Conservation (phyloP, 2,797 vertebrate species). For the Thalassophryne amazonica region DNA sequence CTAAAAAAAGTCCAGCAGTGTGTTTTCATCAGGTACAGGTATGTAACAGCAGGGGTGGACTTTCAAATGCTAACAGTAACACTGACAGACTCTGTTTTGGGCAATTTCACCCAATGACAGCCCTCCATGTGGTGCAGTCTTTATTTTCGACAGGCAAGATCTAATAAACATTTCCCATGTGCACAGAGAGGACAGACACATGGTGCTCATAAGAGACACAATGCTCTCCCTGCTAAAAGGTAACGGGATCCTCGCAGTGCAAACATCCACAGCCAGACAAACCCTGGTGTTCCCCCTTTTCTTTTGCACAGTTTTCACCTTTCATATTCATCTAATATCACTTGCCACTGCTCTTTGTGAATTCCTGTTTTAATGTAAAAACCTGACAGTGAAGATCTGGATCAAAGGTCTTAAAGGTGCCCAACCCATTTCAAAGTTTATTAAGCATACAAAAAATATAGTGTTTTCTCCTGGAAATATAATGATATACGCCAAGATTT, state of each 20-base stretch:
- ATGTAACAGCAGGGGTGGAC: constrained; percentile 33
- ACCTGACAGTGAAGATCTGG: constrained; percentile 47
- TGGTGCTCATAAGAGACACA: constrained; percentile 66
- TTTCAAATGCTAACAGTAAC: constrained; percentile 44
- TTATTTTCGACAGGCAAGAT: constrained; percentile 51
- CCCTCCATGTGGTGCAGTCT: constrained; percentile 41
- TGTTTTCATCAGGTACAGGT: constrained; percentile 6
- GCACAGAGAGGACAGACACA: constrained; percentile 55
- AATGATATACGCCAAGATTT: too few relatives aligned
- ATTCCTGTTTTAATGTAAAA: constrained; percentile 61
- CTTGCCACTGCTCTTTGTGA: constrained; percentile 57
- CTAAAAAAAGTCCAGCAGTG: constrained; percentile 26
- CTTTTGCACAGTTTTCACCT: constrained; percentile 35
- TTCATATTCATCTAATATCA: constrained; percentile 52
- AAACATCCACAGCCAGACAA: constrained; percentile 29
- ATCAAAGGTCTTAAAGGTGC: constrained; percentile 39
- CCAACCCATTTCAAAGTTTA: too few relatives aligned
- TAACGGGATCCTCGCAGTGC: constrained; percentile 55
- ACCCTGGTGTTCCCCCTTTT: constrained; percentile 6
- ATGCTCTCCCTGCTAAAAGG: constrained; percentile 41
- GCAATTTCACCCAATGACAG: constrained; percentile 45
- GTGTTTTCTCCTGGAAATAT: too few relatives aligned
- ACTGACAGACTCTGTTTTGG: constrained; percentile 23
- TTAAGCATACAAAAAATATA: too few relatives aligned
- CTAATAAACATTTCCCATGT: constrained; percentile 56